A percentile compares a stretch with the other conserved stretches of the same genome.
Conservation (phyloP, 1,140 invertebrate genomes). For the Phymorhynchus buccinoides region DNA sequence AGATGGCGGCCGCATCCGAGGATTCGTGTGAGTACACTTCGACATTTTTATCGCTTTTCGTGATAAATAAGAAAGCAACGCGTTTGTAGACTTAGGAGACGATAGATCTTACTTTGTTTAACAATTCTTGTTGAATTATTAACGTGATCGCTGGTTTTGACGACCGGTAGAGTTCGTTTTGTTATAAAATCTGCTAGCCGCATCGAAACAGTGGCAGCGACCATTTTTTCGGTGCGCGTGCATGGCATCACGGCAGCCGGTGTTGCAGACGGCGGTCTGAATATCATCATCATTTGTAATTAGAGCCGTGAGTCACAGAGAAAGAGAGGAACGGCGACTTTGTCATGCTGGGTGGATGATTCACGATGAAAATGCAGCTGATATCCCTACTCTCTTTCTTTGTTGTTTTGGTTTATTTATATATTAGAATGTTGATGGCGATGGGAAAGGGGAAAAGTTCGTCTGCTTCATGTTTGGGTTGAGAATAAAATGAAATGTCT, state of each 20-base stretch:
- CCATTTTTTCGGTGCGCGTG: slow-evolving; percentile 33
- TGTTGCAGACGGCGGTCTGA: slow-evolving; percentile 39
- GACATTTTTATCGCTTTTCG: slow-evolving; percentile 7
- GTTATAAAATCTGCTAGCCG: not conserved
- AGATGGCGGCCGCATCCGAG: slow-evolving; percentile 36
- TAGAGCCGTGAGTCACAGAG: slow-evolving; percentile 32
- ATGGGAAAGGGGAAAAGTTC: too few species aligned
- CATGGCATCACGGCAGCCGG: slow-evolving; percentile 11
- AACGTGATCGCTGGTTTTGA: not conserved
- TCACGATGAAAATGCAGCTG: too few species aligned
- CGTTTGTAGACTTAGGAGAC: not conserved
- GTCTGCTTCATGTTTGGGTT: too few species aligned
- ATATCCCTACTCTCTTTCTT: too few species aligned
- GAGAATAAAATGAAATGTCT: too few species aligned
- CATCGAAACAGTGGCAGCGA: not conserved
- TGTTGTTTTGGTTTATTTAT: too few species aligned
- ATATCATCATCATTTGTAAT: slow-evolving; percentile 39
- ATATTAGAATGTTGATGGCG: too few species aligned
- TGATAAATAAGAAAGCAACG: not conserved
- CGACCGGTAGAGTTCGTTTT: not conserved
- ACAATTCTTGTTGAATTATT: not conserved
- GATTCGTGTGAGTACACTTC: slow-evolving; percentile 23
- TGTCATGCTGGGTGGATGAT: slow-evolving; percentile 36
- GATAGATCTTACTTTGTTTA: not conserved
- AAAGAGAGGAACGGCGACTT: not conserved